These are phyloP conservation scores for Anthopleura xanthogrammica DNA, from an alignment of 92 coral and sea anemone genomes.

Conservation along the genomic window DNA sequence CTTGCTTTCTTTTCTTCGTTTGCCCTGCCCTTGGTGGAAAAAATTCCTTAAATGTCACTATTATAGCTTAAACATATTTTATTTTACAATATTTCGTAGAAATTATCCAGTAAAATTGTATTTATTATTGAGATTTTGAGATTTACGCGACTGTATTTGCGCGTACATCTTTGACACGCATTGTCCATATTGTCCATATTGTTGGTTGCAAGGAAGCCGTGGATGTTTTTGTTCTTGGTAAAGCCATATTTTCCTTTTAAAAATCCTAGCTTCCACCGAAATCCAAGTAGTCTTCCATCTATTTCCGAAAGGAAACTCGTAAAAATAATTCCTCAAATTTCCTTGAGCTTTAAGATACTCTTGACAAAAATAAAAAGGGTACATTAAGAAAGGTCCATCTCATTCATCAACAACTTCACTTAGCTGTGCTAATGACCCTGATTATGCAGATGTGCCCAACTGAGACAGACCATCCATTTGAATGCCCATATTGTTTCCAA, in stretches of 20 bases:
- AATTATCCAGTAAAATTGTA: background rate
- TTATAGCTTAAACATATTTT: background rate
- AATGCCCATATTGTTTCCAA: background rate
- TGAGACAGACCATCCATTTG: background rate
- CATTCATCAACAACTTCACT: background rate
- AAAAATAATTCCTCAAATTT: background rate
- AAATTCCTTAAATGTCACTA: background rate
- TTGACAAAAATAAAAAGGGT: background rate
- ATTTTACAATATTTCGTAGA: background rate
- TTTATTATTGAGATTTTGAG: background rate
- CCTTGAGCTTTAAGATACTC: background rate
- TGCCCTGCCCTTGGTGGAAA: background rate
- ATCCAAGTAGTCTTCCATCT: background rate
- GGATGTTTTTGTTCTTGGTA: background rate
- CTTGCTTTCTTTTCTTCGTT: background rate
- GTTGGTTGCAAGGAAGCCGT: slow-evolving; percentile 6
- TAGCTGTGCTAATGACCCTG: background rate
- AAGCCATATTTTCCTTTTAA: background rate
- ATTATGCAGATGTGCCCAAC: slow-evolving; percentile 5
- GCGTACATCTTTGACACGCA: background rate
- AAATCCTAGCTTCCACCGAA: background rate
- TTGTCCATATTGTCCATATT: background rate
- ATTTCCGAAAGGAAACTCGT: background rate
- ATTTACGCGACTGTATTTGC: background rate
- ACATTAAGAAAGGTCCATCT: background rate